Base-by-base conservation (phyloP, 2,113 vertebrate species). In the Gambusia affinis region DNA sequence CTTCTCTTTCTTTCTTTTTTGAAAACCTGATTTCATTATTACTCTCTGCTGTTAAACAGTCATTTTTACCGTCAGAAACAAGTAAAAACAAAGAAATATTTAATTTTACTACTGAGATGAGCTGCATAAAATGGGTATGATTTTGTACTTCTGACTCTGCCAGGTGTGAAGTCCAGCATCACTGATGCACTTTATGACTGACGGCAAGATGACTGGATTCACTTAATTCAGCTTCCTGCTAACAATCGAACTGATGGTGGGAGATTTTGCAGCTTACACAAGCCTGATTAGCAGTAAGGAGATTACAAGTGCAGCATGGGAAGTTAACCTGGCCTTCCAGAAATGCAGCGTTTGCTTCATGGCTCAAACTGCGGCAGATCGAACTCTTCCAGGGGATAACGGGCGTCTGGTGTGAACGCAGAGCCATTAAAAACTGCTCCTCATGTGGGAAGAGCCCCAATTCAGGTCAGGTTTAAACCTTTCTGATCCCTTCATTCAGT, bases 281-380 rank as follows among this genome's bases (percentile, higher is more conserved):
- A 69, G 71, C 72, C 81, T 82, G 83, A 87, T 88, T 86, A 82
- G 54, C 76, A 64, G 69, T 89, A 86, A 86, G 88, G 6, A 76
- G 88, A 88, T 90, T 90, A 85, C 12, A 33, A 0, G 28, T 1
- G 6, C 64, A 42, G 60, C 51, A 60, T 51, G 37, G 66, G 60
- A 39, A 37, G 65, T 71, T 17, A 78, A 24, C 79, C 11, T 28
- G 5, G 4, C 19, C 60, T 76, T 57, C 67, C 60, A 78, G 65
- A 82, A 82, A 54, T 4, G 10, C 39, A 72, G 51, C 15, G 72
- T 76, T 71, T 70, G 35, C 76, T 68, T 37, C 17, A 12, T 17
- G 35, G 33, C 11, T 78, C 47, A 39, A 70, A n/a, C 60, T 28
- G 51, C 42, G 76, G 63, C 62, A 27, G 37, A 11, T 39, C 47